A percentile compares a stretch with the other conserved stretches of the same genome.
Conservation (phyloP, 2,113 vertebrate species). For the Xenus cinereus region DNA sequence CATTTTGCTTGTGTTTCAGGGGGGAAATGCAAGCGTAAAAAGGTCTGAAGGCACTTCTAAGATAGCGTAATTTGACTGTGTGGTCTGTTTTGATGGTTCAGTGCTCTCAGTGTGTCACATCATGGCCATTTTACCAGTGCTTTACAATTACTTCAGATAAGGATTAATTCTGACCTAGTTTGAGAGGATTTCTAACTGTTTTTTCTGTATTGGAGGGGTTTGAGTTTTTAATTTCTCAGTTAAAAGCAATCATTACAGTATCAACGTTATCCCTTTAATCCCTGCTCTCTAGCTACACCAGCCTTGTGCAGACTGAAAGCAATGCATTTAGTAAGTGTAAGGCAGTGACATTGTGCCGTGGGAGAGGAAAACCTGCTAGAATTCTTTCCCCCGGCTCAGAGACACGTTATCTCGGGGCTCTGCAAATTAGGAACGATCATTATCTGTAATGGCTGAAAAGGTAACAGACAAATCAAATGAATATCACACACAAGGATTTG, state of each 20-base stretch:
- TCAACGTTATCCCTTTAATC: constrained; percentile 50
- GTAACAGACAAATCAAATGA: constrained; percentile 60
- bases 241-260: constrained; percentile 45
- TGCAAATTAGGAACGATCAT: not conserved
- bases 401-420: constrained; percentile 39
- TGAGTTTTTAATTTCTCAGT: constrained; percentile 69
- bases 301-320: constrained; percentile 11
- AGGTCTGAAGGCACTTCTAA: constrained; percentile 12
- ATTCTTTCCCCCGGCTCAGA: constrained; percentile 23
- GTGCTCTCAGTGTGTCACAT: constrained; percentile 18
- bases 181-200: constrained; percentile 48
- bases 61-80: constrained; percentile 49
- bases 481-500: constrained; percentile 56
- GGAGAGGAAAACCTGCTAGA: constrained; percentile 38
- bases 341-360: constrained; percentile 45
- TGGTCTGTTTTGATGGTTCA: constrained; percentile 52
- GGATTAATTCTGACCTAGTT: constrained; percentile 74
- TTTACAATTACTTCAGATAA: constrained; percentile 65
- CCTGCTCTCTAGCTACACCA: not conserved
- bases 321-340: constrained; percentile 2
- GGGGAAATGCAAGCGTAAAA: not conserved
- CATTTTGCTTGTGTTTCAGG: constrained; percentile 17
- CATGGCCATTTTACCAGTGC: constrained; percentile 51
- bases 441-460: constrained; percentile 48
- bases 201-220: constrained; percentile 6